Evolutionary conservation across 2,888 invertebrate species (phyloP).

Genomic region (Ernsta delagoae): DNA sequence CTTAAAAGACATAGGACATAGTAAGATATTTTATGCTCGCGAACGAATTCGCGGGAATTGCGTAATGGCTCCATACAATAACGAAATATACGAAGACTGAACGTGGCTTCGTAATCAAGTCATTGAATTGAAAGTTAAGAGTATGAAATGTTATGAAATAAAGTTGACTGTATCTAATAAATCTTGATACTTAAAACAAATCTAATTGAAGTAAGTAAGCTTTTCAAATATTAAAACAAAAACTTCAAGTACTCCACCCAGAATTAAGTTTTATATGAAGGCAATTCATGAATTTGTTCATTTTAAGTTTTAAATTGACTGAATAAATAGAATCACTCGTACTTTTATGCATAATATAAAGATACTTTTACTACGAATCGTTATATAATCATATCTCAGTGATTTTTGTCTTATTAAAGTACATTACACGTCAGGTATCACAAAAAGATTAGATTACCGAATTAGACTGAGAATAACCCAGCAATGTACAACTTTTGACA

Average conservation of each 20-base stretch:
- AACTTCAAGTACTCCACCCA: neutral
- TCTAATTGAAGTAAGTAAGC: neutral
- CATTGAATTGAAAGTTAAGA: no score
- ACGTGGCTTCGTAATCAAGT: no score
- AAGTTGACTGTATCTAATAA: no score
- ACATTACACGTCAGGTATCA: slow-evolving; percentile 1
- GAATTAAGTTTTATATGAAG: neutral
- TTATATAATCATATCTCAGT: neutral
- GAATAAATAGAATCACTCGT: slow-evolving; percentile 27
- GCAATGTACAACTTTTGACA: slow-evolving; percentile 12
- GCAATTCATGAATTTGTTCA: neutral
- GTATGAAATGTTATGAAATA: no score
- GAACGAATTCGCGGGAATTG: no score
- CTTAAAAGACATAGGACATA: no score
- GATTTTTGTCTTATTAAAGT: neutral
- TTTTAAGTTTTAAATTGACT: slow-evolving; percentile 30
- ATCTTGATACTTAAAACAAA: no score
- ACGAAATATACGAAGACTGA: no score
- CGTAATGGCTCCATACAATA: no score
- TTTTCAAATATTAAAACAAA: neutral
- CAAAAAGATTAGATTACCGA: neutral
- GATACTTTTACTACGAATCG: neutral
- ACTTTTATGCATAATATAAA: slow-evolving; percentile 24
- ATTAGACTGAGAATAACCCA: neutral
- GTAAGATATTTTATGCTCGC: no score